Conservation (phyloP, 2,888 invertebrate species). For the Brenthis hecate region DNA sequence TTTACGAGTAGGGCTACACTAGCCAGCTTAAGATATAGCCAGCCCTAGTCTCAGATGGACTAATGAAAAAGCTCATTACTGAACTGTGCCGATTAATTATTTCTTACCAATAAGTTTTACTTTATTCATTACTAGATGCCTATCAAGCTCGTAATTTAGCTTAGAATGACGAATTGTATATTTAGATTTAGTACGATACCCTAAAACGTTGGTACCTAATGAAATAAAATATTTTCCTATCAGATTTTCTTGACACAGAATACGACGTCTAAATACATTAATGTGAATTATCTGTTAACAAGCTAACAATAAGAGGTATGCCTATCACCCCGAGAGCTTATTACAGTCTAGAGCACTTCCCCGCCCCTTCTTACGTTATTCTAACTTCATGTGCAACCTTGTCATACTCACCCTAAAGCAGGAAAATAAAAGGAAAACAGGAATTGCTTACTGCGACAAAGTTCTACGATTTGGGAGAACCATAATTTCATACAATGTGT, state of each 20-base stretch:
- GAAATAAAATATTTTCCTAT: constrained; percentile 39
- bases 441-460: constrained; percentile 54
- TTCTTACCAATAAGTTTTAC: no score
- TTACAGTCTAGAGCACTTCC: constrained; percentile 71
- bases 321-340: constrained; percentile 76
- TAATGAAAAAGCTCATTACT: no score
- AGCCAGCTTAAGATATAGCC: no score
- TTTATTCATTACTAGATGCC: no score
- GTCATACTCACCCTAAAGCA: constrained; percentile 52
- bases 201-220: not conserved
- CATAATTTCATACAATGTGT: constrained; percentile 69
- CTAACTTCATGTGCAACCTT: constrained; percentile 59
- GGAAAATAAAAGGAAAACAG: constrained; percentile 40
- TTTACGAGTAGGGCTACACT: no score
- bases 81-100: no score
- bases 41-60: no score
- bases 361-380: constrained; percentile 69
- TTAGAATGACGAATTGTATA: no score
- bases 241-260: constrained; percentile 60
- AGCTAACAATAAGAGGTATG: constrained; percentile 78
- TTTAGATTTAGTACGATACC: not conserved
- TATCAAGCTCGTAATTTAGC: no score
- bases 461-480: constrained; percentile 59
- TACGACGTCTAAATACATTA: constrained; percentile 64
- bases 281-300: constrained; percentile 73